Base-by-base conservation (phyloP, 1,140 invertebrate genomes). In the Lepidurus apus region DNA sequence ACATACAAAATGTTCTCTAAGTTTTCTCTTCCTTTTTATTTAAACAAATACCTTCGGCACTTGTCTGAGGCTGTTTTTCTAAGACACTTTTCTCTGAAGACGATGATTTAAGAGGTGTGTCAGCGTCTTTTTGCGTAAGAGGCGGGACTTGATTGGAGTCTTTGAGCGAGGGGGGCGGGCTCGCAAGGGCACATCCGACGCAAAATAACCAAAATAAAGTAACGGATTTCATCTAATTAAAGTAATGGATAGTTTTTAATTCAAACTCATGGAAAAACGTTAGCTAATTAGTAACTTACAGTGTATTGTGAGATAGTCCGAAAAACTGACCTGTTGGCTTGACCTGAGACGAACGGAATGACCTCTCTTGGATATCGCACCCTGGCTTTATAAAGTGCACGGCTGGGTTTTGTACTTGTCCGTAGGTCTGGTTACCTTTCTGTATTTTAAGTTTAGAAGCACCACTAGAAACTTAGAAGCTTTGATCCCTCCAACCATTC, bases 291-390 rank as follows among this genome's bases (percentile, higher is more conserved):
- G 13, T 65, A 17, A 65, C 53, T 65, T 65, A 65, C 53, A 10
- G n/a, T 65, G 53, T n/a, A 65, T 5, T 65, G 53, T 11, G 21
- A 65, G 13, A 4, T 65, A n/a, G 53, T 13, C 2, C 21, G 53
- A 65, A 21, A 17, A n/a, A 8, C 6, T 65, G 53, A 65, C 53
- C 21, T 65, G 53, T 65, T 65, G 53, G 53, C 17, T 65, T 65
- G 53, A 65, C 53, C 53, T 65, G 53, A 65, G 53, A 65, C 17
- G 53, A 65, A 9, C 21, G 53, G 53, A n/a, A 65, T 65, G 21
- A 34, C 34, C 34, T 34, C 34, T 21, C 53, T 65, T 65, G 8
- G 53, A 65, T 21, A 21, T 21, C 53, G 17, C 21, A 13, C 17
- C 53, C 17, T 65, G 17, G 53, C 53, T 65, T 65, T 65, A 65